Conservation (phyloP, 1,140 invertebrate species). For the Drosophila pallidifrons region DNA sequence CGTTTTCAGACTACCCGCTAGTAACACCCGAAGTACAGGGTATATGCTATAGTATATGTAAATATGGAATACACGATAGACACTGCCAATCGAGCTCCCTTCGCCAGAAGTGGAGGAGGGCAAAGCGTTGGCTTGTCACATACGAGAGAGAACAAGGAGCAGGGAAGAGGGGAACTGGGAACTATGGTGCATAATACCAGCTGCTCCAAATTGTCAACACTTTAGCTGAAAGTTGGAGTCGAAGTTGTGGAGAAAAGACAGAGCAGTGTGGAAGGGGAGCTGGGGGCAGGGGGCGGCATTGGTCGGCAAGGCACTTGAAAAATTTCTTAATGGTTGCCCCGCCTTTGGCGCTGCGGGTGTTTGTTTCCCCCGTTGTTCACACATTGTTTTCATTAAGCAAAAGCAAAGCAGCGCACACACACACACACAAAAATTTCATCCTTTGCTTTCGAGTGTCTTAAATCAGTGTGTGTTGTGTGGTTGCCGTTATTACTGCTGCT, state of each 20-base stretch:
- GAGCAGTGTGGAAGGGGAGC: too few relatives aligned
- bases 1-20: background rate
- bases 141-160: background rate
- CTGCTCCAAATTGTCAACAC: slow-evolving; percentile 61
- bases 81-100: background rate
- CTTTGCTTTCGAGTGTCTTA: slow-evolving; percentile 16
- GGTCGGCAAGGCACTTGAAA: slow-evolving; percentile 51
- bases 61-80: background rate
- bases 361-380: slow-evolving; percentile 70
- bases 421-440: slow-evolving; percentile 57
- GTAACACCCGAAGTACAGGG: background rate
- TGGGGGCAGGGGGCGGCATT: slow-evolving; percentile 1
- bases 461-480: slow-evolving; percentile 11
- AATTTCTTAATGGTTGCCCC: slow-evolving; percentile 72
- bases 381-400: slow-evolving; percentile 82
- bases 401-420: too few relatives aligned
- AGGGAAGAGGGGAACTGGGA: background rate
- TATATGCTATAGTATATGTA: background rate
- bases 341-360: slow-evolving; percentile 44
- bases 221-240: slow-evolving; percentile 10
- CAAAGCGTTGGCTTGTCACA: background rate
- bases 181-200: slow-evolving; percentile 23
- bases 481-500: slow-evolving; percentile 31
- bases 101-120: background rate
- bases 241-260: background rate